phyloP scores from a whole-genome alignment of 1,140 invertebrate species.

The Drosophila baimaii region DNA sequence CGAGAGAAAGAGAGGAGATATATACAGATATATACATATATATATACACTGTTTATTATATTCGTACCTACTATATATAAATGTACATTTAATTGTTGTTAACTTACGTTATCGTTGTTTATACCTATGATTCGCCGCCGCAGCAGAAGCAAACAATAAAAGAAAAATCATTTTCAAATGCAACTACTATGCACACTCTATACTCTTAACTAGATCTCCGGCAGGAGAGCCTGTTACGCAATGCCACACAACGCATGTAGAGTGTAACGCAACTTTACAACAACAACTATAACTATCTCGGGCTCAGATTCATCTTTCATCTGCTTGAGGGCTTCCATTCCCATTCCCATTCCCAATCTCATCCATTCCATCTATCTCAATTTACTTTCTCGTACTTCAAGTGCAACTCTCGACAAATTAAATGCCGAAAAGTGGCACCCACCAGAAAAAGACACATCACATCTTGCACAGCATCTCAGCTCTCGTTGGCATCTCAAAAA shows the following conservation, averaged over 20 bases:
- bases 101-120: constrained; percentile 75
- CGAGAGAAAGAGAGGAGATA: constrained; percentile 13
- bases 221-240: constrained; percentile 24
- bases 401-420: constrained; percentile 81
- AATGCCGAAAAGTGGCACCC: constrained; percentile 74
- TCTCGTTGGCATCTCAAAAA: too few species aligned
- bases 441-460: constrained; percentile 40
- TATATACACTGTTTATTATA: constrained; percentile 39
- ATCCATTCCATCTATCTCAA: constrained; percentile 61
- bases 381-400: constrained; percentile 76
- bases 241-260: constrained; percentile 1
- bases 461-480: constrained; percentile 7
- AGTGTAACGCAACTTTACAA: constrained; percentile 46
- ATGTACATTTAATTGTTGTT: constrained; percentile 81
- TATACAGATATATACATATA: too few species aligned
- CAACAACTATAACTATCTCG: too few species aligned
- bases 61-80: constrained; percentile 40
- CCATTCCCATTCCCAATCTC: constrained; percentile 1
- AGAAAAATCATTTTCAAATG: constrained; percentile 74
- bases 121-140: constrained; percentile 69
- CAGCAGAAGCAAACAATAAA: constrained; percentile 69
- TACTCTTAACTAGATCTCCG: constrained; percentile 32
- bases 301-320: constrained; percentile 31
- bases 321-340: constrained; percentile 31
- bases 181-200: constrained; percentile 19